Evolutionary conservation across 1,140 invertebrate genomes (phyloP), one percentile per base, ranked within the genome.

Genomic region (Heliconius himera): DNA sequence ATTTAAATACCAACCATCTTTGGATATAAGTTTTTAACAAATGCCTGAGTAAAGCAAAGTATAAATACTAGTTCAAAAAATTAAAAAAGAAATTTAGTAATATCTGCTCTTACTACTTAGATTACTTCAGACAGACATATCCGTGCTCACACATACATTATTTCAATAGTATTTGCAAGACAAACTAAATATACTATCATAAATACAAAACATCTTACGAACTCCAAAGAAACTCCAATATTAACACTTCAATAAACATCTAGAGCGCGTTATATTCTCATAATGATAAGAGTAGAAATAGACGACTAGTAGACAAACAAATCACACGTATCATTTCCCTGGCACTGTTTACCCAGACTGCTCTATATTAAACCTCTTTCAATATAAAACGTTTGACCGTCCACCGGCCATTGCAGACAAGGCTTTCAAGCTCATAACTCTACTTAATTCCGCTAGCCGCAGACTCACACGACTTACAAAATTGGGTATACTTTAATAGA

Each of bases 401-500:
- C 22, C n/a, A 56, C 54, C 13, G 60, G n/a, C 26, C 60, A 66
- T 29, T 26, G 13, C 29, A 66, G 60, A 29, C n/a, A 16, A 66
- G 22, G 8, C 56, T 66, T 66, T 66, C 22, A 11, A 66, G 26
- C n/a, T 56, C 54, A 49, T 49, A 26, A 38, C 33, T 54, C 33
- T 66, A 74, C 77, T 71, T 79, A 41, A 71, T 79, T 79, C 71
- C 22, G 22, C 29, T 38, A 60, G 60, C 77, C 73, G 70, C 56
- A 49, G 29, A 26, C 66, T 66, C 46, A 60, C 72, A 70, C 41
- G 20, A 1, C 13, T 60, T 60, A 60, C 26, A 4, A 74, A 56
- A 74, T 74, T 26, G 73, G 73, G 20, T 74, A 70, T 74, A 75
- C 70, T 78, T 60, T 73, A 73, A 79, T 79, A 74, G 73, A 78